A percentile compares a stretch with the other conserved stretches of the same genome.
phyloP scores from a whole-genome alignment of 2,888 invertebrate genomes.

The Volucella inanis region DNA sequence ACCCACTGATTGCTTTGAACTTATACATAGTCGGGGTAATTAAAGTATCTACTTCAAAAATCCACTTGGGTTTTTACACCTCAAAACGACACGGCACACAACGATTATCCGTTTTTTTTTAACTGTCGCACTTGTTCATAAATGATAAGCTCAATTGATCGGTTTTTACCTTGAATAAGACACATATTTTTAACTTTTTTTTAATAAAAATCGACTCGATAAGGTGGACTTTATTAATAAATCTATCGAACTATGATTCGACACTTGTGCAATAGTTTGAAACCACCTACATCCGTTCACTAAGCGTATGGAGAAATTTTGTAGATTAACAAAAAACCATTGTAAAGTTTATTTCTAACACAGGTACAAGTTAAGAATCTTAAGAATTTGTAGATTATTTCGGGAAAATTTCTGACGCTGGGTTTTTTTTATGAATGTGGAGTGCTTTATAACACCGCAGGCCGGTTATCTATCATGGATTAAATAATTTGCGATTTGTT shows the following conservation, averaged over 20 bases:
- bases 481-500: too few species aligned
- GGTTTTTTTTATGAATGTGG: too few species aligned
- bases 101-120: neutral
- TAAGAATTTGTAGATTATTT: neutral
- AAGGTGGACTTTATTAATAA: neutral
- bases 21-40: constrained; percentile 11
- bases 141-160: constrained; percentile 38
- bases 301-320: constrained; percentile 12
- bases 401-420: neutral
- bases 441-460: neutral
- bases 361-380: neutral
- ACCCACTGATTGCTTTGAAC: constrained; percentile 20
- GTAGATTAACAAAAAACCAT: constrained; percentile 12
- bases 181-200: constrained; percentile 20
- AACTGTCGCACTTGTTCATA: neutral
- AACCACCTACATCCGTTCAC: neutral
- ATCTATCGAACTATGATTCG: constrained; percentile 34
- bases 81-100: neutral
- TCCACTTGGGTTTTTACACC: constrained; percentile 38
- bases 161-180: constrained; percentile 2
- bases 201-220: constrained; percentile 22
- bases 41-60: constrained; percentile 15
- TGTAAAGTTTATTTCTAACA: neutral
- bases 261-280: neutral
- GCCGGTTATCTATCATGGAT: too few species aligned